These are phyloP conservation scores for Callorhinus ursinus DNA, from an alignment of 2,113 vertebrate genomes.

Conservation along the genomic window DNA sequence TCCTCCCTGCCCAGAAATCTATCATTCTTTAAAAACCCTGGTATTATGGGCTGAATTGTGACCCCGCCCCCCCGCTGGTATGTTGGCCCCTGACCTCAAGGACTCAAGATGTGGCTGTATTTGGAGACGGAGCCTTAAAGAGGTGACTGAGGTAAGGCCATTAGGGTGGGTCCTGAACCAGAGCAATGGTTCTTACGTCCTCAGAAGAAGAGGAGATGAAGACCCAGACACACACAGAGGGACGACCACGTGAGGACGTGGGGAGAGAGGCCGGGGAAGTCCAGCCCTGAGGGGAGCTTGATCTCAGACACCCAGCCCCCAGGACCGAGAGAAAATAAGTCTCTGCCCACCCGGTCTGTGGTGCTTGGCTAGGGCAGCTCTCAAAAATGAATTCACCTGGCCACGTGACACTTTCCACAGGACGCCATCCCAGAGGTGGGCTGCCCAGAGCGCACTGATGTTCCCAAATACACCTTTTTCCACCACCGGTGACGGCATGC, in stretches of 20 bases:
- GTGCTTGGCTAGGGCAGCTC: rapidly evolving
- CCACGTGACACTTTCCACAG: background rate
- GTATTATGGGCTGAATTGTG: rapidly evolving
- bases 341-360: rapidly evolving
- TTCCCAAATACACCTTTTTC: background rate
- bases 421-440: background rate
- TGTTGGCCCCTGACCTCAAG: background rate
- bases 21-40: background rate
- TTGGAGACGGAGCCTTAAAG: background rate
- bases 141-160: background rate
- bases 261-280: rapidly evolving
- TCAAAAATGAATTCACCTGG: rapidly evolving
- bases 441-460: background rate
- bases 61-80: background rate
- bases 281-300: rapidly evolving
- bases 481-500: rapidly evolving
- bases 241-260: rapidly evolving
- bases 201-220: background rate
- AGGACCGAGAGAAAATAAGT: rapidly evolving
- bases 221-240: background rate
- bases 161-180: background rate
- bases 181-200: background rate
- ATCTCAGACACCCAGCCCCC: no score
- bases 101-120: no score
- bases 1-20: background rate